Evolutionary conservation across 2,888 invertebrate species (phyloP), one percentile per base, ranked within the genome.

Genomic region (Pachymerium ferrugineum): DNA sequence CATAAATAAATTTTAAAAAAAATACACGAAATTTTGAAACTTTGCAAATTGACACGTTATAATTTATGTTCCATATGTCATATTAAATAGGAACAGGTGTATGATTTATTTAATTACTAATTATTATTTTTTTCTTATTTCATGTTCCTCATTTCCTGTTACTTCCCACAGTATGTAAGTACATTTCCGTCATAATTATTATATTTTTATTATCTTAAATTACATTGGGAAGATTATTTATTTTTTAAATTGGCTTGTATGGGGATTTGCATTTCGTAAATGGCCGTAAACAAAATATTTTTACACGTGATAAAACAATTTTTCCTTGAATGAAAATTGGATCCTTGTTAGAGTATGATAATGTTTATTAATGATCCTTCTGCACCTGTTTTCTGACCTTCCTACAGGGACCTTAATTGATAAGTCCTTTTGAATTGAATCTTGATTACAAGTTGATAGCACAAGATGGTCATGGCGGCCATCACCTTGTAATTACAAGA

Each of bases 311-410:
- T n/a, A n/a, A n/a, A n/a, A n/a, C n/a, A n/a, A n/a, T n/a, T n/a
- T n/a, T n/a, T n/a, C n/a, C n/a, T n/a, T n/a, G n/a, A n/a, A n/a
- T n/a, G n/a, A n/a, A n/a, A n/a, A n/a, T n/a, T n/a, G n/a, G n/a
- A n/a, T n/a, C n/a, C n/a, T n/a, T n/a, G n/a, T n/a, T n/a, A n/a
- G n/a, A n/a, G n/a, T n/a, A n/a, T n/a, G 19, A 16, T 54, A 54
- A 54, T 54, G 47, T 54, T 54, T 54, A 54, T 54, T 54, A 54
- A 54, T 54, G 47, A 54, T 22, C 47, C 47, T 54, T 54, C 47
- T 54, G 47, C 47, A 54, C 47, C 47, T 54, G 47, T 54, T 54
- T 54, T 54, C 19, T 54, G 47, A 54, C 47, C 47, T 54, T 54
- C 47, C 47, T 54, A 54, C 47, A 54, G 47, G 47, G 47, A 22